Evolutionary conservation across 2,888 invertebrate genomes (phyloP).

Genomic region (Stenchaetothrips biformis): DNA sequence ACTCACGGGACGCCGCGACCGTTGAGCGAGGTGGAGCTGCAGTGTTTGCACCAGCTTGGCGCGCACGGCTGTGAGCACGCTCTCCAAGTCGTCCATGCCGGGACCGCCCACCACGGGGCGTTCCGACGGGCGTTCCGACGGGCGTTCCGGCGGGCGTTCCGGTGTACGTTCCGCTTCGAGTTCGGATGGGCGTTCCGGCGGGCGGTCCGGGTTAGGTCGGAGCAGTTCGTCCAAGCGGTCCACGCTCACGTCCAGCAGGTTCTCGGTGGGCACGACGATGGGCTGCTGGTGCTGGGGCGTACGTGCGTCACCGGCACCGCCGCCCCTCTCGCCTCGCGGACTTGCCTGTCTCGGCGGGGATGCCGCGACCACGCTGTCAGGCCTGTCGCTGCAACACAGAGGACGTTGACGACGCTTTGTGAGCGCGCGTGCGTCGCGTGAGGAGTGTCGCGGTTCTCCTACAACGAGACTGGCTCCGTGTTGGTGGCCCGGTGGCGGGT

Average conservation of each 20-base stretch:
- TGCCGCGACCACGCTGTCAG: neutral
- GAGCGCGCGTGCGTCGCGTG: too few relatives aligned
- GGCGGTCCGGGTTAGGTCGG: neutral
- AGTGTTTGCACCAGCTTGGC: neutral
- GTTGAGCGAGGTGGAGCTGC: neutral
- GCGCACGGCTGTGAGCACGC: neutral
- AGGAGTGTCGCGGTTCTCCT: too few relatives aligned
- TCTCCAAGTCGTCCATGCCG: neutral
- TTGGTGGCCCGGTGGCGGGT: neutral
- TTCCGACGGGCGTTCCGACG: neutral
- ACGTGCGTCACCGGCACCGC: neutral
- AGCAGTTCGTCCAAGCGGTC: constrained; percentile 17
- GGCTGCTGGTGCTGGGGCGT: neutral
- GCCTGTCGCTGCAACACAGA: neutral
- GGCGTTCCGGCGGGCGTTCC: neutral
- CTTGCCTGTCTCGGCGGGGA: neutral
- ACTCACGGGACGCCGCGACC: neutral
- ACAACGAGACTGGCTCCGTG: neutral
- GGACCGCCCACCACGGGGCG: neutral
- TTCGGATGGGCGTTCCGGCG: neutral
- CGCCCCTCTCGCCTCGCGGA: neutral
- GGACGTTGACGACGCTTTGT: neutral
- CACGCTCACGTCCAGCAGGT: constrained; percentile 20
- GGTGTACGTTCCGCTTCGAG: neutral
- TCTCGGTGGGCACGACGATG: neutral